These are phyloP conservation scores for Porites australiensis DNA, from an alignment of 64 coral and sea anemone species.

Conservation along the genomic window DNA sequence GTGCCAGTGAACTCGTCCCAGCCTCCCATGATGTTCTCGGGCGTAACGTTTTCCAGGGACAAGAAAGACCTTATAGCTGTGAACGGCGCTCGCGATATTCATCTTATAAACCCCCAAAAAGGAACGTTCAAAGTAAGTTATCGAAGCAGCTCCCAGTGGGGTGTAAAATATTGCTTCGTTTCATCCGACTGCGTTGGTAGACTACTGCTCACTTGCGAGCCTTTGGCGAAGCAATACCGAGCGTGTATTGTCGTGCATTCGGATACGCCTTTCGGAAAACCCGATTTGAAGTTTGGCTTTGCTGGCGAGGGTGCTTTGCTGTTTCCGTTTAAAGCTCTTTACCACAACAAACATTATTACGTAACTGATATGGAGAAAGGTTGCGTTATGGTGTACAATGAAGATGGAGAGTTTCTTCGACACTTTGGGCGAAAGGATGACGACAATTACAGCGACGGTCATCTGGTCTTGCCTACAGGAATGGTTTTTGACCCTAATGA, in stretches of 20 bases:
- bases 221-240: conserved; percentile 60
- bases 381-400: conserved; percentile 85
- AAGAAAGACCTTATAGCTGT: conserved; percentile 80
- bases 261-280: conserved; percentile 83
- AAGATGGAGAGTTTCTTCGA: conserved; percentile 55
- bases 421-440: conserved; percentile 82
- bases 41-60: conserved; percentile 72
- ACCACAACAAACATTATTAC: conserved; percentile 75
- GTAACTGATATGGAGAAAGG: conserved; percentile 96
- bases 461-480: conserved; percentile 82
- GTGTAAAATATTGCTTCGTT: conserved; percentile 88
- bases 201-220: conserved; percentile 85
- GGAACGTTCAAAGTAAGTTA: conserved; percentile 87
- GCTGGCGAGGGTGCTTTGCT: conserved; percentile 52
- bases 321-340: conserved; percentile 90
- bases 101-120: conserved; percentile 73
- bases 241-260: conserved; percentile 86
- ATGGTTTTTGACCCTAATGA: conserved; percentile 58
- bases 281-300: conserved; percentile 86
- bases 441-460: conserved; percentile 39
- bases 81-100: conserved; percentile 75
- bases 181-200: conserved; percentile 62
- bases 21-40: conserved; percentile 79
- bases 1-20: conserved; percentile 14
- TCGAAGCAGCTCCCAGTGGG: conserved; percentile 68